phyloP scores from a whole-genome alignment of 2,113 vertebrate genomes.

The Lophotis ruficrista region DNA sequence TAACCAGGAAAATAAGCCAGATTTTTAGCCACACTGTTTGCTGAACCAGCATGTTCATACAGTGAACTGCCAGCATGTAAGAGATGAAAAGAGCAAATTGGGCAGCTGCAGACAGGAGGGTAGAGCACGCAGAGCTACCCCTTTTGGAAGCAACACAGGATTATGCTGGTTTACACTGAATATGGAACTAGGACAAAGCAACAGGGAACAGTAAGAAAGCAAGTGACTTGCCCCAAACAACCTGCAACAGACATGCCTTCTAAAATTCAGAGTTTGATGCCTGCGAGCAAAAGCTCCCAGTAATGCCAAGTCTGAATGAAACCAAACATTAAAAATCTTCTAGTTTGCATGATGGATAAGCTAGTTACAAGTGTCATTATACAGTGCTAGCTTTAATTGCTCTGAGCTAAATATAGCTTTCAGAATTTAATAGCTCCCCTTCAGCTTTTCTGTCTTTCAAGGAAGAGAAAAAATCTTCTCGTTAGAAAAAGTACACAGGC shows the following conservation, averaged over 20 bases:
- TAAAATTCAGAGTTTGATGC: background rate
- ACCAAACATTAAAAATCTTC: background rate
- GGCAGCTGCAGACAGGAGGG: background rate
- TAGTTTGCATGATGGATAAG: background rate
- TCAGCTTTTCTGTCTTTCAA: background rate
- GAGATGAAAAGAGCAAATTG: background rate
- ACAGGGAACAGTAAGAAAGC: background rate
- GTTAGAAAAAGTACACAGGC: background rate
- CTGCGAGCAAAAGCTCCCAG: background rate
- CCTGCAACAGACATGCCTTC: background rate
- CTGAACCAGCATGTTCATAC: background rate
- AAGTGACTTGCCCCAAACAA: background rate
- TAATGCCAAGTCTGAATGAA: background rate
- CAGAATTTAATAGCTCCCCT: conserved; percentile 10
- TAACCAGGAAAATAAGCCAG: background rate
- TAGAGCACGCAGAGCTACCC: background rate
- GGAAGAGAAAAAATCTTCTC: background rate
- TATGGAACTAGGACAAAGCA: background rate
- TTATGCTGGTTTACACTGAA: background rate
- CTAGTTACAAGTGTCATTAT: background rate
- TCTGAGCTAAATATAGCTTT: conserved; percentile 9
- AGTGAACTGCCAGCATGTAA: background rate
- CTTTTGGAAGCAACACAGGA: background rate
- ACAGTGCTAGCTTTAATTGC: conserved; percentile 1
- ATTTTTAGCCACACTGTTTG: background rate